phyloP scores from a whole-genome alignment of 2,113 vertebrate genomes.

The Corydoras sp. region DNA sequence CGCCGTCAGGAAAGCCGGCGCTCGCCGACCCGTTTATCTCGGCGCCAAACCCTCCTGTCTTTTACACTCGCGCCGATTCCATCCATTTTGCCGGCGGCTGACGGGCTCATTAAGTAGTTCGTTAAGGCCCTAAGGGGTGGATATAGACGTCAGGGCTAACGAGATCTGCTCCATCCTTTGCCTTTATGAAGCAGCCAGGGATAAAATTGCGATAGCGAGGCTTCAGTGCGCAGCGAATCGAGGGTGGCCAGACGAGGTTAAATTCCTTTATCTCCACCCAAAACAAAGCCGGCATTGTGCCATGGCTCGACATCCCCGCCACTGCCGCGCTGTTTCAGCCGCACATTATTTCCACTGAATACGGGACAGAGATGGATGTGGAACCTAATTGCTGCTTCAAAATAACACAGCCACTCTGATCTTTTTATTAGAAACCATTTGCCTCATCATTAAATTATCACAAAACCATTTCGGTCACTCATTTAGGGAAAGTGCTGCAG shows the following conservation, averaged over 20 bases:
- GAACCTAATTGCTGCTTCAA: no score
- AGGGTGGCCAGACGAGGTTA: constrained; percentile 45
- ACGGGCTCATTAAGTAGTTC: constrained; percentile 11
- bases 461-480: no score
- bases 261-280: constrained; percentile 32
- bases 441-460: no score
- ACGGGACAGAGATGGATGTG: no score
- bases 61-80: not conserved
- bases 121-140: constrained; percentile 1
- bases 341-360: no score
- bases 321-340: not conserved
- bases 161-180: constrained; percentile 49
- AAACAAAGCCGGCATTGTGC: constrained; percentile 35
- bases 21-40: not conserved
- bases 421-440: no score
- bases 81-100: not conserved
- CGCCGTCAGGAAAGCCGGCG: not conserved
- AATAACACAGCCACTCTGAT: no score
- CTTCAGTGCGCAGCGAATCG: constrained; percentile 44
- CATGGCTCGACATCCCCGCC: constrained; percentile 4
- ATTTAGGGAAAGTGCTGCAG: no score
- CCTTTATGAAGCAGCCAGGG: constrained; percentile 63
- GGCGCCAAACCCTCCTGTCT: not conserved
- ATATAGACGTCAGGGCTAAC: constrained; percentile 51
- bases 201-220: constrained; percentile 55